These are phyloP conservation scores for Prionace glauca DNA, from an alignment of 2,797 vertebrate genomes.

Conservation along the genomic window DNA sequence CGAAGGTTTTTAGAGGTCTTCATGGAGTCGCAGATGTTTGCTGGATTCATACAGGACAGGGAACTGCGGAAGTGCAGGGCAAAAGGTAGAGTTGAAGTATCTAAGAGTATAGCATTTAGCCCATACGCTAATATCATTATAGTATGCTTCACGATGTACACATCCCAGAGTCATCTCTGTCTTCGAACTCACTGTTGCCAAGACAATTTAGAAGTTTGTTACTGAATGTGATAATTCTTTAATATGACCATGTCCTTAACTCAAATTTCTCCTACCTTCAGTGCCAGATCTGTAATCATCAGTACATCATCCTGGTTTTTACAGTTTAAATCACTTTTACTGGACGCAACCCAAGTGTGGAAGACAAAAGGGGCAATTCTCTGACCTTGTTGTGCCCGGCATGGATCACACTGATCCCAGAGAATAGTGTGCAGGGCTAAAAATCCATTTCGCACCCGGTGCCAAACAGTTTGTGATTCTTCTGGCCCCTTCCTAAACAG, in stretches of 20 bases:
- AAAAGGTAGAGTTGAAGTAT: constrained; percentile 69
- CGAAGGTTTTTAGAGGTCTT: constrained; percentile 96
- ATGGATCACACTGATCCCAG: no score
- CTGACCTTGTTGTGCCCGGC: no score
- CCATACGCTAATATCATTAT: neutral
- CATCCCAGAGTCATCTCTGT: neutral
- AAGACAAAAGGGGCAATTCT: no score
- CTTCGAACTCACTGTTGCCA: no score
- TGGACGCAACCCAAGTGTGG: neutral
- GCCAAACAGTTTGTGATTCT: no score
- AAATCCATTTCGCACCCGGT: no score
- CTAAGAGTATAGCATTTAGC: neutral
- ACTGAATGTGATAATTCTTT: neutral
- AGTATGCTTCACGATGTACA: no score
- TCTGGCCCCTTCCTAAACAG: no score
- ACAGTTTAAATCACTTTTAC: neutral
- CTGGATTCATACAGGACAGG: constrained; percentile 95
- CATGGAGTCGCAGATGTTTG: constrained; percentile 99
- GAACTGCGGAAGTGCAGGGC: constrained; percentile 89
- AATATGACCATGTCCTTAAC: neutral
- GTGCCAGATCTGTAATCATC: neutral
- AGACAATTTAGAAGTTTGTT: neutral
- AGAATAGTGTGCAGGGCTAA: no score
- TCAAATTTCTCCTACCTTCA: neutral
- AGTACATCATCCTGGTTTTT: neutral